Evolutionary conservation across 2,797 vertebrate genomes (phyloP), one percentile per base, ranked within the genome.

Genomic region (Gallinago solitaria): DNA sequence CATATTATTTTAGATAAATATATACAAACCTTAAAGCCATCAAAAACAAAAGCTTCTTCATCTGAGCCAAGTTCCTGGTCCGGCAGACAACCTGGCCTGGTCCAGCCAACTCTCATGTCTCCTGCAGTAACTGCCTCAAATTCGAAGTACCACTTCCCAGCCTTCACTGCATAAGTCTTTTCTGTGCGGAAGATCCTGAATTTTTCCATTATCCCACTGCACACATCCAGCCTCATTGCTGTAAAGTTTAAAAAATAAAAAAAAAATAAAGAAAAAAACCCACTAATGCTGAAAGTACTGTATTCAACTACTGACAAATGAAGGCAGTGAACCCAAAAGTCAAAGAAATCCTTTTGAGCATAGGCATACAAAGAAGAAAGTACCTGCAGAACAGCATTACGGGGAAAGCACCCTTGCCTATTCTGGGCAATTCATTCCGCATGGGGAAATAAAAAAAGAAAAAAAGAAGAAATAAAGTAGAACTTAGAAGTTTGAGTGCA

Each of bases 81-180:
- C 2, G 99, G 99, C 9, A 99, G 98, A 91, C 99, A 99, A 20
- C 98, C 99, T 0, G 99, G 99, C 35, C 98, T 98, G 78, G 99
- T 98, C 99, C 99, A 99, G 39, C 99, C 99, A 48, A 99, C 99
- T 67, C 99, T 98, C 98, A 99, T 99, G 96, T 99, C 99, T 50
- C 99, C 99, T 9, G 98, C 98, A 32, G 99, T 99, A 88, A 99
- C 97, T 1, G 98, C 98, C 97, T 99, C 99, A 65, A 99, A 98
- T 93, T 99, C 99, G 85, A 99, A 99, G 96, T 99, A 99, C 99
- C 99, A 99, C 78, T 99, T 99, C n/a, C 99, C 99, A 5, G 98
- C 43, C 63, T 98, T 98, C 74, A 99, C 99, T 2, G 99, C 98
- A 0, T 99, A 99, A 3, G 99, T 99, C 96, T 99, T 99, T 95